Evolutionary conservation across 2,113 vertebrate species (phyloP).

Genomic region (Cheirogaleus medius): DNA sequence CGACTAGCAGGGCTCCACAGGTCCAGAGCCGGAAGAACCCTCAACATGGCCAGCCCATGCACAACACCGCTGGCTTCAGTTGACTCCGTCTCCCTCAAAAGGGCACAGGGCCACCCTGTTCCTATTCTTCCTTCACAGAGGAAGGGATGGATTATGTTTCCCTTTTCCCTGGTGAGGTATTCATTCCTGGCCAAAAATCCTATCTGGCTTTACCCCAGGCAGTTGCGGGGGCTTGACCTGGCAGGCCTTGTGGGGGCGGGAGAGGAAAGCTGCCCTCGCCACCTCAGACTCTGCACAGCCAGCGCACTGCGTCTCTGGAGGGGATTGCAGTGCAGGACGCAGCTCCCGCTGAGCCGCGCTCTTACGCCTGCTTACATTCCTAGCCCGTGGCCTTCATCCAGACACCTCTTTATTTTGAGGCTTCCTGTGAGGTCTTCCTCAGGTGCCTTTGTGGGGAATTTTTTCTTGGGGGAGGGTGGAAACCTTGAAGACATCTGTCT

Average conservation of each 20-base stretch:
- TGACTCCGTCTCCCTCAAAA: neutral
- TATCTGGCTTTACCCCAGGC: neutral
- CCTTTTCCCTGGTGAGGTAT: neutral
- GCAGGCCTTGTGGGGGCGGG: neutral
- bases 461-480: neutral
- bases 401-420: neutral
- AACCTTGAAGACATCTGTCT: neutral
- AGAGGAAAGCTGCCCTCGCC: too few species aligned
- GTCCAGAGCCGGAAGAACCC: neutral
- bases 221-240: neutral
- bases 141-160: neutral
- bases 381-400: neutral
- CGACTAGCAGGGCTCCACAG: neutral
- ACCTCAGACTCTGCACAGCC: neutral
- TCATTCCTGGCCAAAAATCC: neutral
- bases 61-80: neutral
- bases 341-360: neutral
- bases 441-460: neutral
- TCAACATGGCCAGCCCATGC: rapidly evolving
- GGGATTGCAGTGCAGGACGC: neutral
- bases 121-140: neutral
- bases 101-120: neutral
- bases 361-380: neutral
- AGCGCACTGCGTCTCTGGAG: neutral
- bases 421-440: neutral